Evolutionary conservation across 2,113 vertebrate genomes (phyloP).

Genomic region (Hippocampus guttulatus): DNA sequence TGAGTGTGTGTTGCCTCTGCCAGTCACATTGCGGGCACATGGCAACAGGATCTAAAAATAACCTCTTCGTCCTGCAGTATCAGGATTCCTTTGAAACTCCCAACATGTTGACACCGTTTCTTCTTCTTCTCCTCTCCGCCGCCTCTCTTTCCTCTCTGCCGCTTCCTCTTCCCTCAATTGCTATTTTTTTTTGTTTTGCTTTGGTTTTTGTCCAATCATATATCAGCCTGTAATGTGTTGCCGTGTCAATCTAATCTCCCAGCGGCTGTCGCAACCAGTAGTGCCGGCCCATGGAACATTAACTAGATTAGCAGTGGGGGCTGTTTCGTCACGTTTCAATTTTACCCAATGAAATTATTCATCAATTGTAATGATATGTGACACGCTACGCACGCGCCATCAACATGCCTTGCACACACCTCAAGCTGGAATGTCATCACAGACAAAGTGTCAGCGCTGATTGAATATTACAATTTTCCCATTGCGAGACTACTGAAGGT

Average conservation of each 20-base stretch:
- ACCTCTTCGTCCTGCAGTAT: conserved; percentile 49
- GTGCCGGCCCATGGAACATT: neutral
- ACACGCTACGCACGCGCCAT: neutral
- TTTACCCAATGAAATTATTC: neutral
- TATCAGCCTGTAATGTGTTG: too few relatives aligned
- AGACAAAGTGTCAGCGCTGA: neutral
- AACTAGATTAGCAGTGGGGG: neutral
- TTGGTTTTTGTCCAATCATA: neutral
- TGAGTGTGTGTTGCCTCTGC: conserved; percentile 38
- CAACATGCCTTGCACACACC: too few relatives aligned
- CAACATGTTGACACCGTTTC: neutral
- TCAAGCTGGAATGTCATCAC: neutral
- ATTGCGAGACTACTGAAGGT: too few relatives aligned
- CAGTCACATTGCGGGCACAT: conserved; percentile 66
- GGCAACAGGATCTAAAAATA: conserved; percentile 78
- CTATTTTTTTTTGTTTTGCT: too few relatives aligned
- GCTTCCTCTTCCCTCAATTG: neutral
- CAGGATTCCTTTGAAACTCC: conserved; percentile 37
- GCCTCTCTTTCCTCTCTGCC: neutral
- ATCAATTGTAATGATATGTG: neutral
- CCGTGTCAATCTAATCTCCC: too few relatives aligned
- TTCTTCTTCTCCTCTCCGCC: neutral
- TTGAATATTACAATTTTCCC: too few relatives aligned
- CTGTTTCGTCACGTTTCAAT: neutral
- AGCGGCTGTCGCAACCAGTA: neutral